phyloP scores from a whole-genome alignment of 2,797 vertebrate genomes.

The Trachops cirrhosus region DNA sequence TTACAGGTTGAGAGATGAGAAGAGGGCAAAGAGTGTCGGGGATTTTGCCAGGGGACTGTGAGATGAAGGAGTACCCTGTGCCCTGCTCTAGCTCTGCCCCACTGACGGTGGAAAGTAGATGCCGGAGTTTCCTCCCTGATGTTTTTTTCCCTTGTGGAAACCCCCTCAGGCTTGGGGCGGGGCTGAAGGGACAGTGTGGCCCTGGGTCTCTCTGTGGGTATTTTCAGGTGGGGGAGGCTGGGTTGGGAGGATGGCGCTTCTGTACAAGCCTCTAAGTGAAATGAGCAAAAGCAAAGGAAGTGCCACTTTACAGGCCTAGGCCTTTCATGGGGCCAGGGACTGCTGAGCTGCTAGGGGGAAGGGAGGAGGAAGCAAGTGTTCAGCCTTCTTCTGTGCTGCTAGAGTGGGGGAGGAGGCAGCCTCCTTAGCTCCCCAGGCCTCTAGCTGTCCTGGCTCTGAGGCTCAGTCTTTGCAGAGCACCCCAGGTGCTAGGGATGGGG shows the following conservation, averaged over 20 bases:
- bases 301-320: slow-evolving; percentile 54
- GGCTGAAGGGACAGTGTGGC: slow-evolving; percentile 10
- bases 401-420: slow-evolving; percentile 40
- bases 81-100: slow-evolving; percentile 8
- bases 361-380: slow-evolving; percentile 50
- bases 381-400: slow-evolving; percentile 51
- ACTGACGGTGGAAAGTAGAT: slow-evolving; percentile 56
- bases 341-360: slow-evolving; percentile 44
- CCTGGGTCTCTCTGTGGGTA: slow-evolving; percentile 52
- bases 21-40: not conserved
- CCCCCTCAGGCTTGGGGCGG: slow-evolving; percentile 52
- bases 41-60: slow-evolving; percentile 3
- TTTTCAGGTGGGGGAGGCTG: slow-evolving; percentile 54
- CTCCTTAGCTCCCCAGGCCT: not conserved
- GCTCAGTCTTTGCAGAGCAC: not conserved
- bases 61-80: not conserved
- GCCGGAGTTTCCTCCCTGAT: slow-evolving; percentile 67
- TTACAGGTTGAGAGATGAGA: slow-evolving; percentile 12
- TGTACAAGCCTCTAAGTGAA: slow-evolving; percentile 31
- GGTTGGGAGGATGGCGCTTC: slow-evolving; percentile 34
- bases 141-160: slow-evolving; percentile 74
- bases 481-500: not conserved
- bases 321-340: slow-evolving; percentile 55
- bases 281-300: slow-evolving; percentile 69
- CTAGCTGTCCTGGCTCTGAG: not conserved